phyloP scores from a whole-genome alignment of 2,888 invertebrate species.

The Parochlus steinenii region DNA sequence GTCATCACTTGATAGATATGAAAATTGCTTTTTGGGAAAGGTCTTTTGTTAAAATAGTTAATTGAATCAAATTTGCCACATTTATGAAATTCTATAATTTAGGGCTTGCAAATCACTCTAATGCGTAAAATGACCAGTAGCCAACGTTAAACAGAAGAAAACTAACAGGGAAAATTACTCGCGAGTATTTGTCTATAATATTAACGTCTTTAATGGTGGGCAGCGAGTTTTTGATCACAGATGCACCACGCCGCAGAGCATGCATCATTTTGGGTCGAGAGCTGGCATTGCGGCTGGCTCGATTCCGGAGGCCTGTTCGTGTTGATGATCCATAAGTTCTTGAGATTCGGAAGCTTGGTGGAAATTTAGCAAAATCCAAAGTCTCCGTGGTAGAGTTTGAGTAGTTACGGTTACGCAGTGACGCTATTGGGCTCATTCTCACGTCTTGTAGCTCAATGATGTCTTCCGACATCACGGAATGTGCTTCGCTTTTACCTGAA shows the following conservation, averaged over 20 bases:
- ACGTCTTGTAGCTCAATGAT: conserved; percentile 84
- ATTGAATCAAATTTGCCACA: too few species aligned
- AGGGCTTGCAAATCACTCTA: conserved; percentile 45
- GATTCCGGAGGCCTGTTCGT: conserved; percentile 39
- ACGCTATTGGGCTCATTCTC: conserved; percentile 69
- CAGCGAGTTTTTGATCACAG: conserved; percentile 74
- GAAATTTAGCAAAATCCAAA: conserved; percentile 47
- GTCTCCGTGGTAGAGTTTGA: conserved; percentile 38
- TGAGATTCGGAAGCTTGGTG: conserved; percentile 59
- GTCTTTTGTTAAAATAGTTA: too few species aligned
- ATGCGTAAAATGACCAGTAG: conserved; percentile 89
- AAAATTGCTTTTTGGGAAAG: too few species aligned
- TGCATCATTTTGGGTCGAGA: conserved; percentile 59
- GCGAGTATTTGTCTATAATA: conserved; percentile 92
- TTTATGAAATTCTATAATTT: too few species aligned
- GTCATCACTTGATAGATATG: too few species aligned
- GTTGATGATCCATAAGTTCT: conserved; percentile 39
- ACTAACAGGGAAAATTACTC: conserved; percentile 88
- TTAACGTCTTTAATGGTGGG: conserved; percentile 97
- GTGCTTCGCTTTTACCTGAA: neutral
- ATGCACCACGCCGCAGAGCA: conserved; percentile 66
- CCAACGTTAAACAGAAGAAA: conserved; percentile 89
- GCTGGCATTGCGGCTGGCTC: conserved; percentile 35
- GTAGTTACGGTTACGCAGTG: conserved; percentile 50
- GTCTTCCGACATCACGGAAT: conserved; percentile 38